A percentile compares a stretch with the other conserved stretches of the same genome.
Evolutionary conservation across 2,113 vertebrate species (phyloP).

Genomic region (Centropristis striata): DNA sequence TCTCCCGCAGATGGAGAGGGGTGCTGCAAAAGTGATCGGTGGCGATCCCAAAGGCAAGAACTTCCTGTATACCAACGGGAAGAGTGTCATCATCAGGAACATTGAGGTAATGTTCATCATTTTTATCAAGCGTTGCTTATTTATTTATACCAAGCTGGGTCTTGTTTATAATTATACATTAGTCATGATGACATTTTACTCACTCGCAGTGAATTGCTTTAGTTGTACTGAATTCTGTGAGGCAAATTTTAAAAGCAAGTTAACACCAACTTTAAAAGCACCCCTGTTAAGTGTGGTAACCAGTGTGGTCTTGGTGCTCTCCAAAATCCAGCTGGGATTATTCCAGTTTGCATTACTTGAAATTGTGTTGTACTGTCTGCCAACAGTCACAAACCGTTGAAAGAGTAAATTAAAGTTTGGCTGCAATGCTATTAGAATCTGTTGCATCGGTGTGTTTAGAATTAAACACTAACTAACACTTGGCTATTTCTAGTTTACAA

Average conservation of each 20-base stretch:
- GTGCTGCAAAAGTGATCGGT: slow-evolving; percentile 94
- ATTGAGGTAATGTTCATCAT: slow-evolving; percentile 88
- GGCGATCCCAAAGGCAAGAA: slow-evolving; percentile 95
- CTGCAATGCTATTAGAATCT: too few species aligned
- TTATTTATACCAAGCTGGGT: not conserved
- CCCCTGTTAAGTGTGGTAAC: not conserved
- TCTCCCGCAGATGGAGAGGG: slow-evolving; percentile 96
- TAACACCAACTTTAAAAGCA: not conserved
- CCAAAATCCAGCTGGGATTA: not conserved
- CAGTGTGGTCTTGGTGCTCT: not conserved
- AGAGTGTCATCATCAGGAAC: slow-evolving; percentile 96
- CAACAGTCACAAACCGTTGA: not conserved
- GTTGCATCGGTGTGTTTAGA: too few species aligned
- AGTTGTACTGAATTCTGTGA: not conserved
- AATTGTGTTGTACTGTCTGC: not conserved
- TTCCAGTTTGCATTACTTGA: not conserved
- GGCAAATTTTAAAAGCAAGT: not conserved
- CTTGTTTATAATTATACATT: not conserved
- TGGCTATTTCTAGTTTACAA: too few species aligned
- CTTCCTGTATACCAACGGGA: slow-evolving; percentile 98
- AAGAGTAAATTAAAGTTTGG: too few species aligned
- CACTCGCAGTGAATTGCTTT: not conserved
- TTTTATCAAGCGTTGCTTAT: not conserved
- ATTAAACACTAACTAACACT: too few species aligned
- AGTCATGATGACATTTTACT: not conserved